phyloP scores from a whole-genome alignment of 2,888 invertebrate genomes.

The Volucella inanis region DNA sequence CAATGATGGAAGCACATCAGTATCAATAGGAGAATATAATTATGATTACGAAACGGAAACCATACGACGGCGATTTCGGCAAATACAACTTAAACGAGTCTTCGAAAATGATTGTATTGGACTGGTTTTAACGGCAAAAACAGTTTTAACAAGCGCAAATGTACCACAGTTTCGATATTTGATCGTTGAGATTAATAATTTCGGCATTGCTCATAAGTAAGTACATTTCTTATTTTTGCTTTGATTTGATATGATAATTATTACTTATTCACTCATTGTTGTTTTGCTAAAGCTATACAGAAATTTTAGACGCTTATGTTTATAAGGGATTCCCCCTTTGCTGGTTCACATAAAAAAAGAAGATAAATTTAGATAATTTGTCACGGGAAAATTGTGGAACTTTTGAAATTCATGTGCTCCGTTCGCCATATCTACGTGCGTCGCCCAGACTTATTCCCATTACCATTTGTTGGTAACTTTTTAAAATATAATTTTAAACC shows the following conservation, averaged over 20 bases:
- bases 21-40: constrained; percentile 81
- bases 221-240: constrained; percentile 33
- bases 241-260: neutral
- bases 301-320: too few relatives aligned
- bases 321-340: too few relatives aligned
- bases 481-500: too few relatives aligned
- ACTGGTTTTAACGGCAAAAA: constrained; percentile 88
- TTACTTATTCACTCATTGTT: constrained; percentile 1
- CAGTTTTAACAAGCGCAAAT: constrained; percentile 82
- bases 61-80: constrained; percentile 86
- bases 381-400: too few relatives aligned
- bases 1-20: constrained; percentile 81
- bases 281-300: neutral
- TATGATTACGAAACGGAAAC: constrained; percentile 85
- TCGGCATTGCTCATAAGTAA: constrained; percentile 86
- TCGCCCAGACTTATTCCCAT: too few relatives aligned
- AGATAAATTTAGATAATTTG: too few relatives aligned
- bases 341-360: too few relatives aligned
- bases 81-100: constrained; percentile 87
- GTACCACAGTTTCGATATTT: constrained; percentile 86
- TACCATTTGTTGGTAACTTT: too few relatives aligned
- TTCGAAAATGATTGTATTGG: constrained; percentile 88
- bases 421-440: too few relatives aligned
- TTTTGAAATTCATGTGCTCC: too few relatives aligned
- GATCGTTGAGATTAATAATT: constrained; percentile 86